A percentile compares a stretch with the other conserved stretches of the same genome.
Conservation (phyloP, 2,888 invertebrate species). For the Bedellia somnulentella region DNA sequence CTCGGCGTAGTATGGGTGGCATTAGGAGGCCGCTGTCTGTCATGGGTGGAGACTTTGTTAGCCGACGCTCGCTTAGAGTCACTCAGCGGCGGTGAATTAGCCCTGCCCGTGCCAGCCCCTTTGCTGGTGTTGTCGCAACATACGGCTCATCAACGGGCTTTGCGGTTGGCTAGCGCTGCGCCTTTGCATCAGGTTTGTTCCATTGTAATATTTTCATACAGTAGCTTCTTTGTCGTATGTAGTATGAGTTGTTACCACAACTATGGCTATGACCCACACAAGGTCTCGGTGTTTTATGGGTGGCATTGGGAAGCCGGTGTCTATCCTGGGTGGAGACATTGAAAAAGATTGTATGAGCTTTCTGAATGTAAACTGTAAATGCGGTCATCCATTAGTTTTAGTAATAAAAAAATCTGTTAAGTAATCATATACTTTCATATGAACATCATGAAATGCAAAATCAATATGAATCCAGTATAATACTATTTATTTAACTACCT, state of each 20-base stretch:
- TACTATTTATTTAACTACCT: no score
- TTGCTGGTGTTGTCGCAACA: constrained; percentile 66
- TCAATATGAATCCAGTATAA: no score
- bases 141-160: constrained; percentile 70
- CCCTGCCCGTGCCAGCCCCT: constrained; percentile 53
- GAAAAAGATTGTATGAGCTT: no score
- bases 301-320: constrained; percentile 84
- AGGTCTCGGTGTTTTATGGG: constrained; percentile 86
- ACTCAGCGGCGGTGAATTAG: constrained; percentile 25
- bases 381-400: no score
- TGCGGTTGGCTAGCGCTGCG: constrained; percentile 69
- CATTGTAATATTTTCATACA: not conserved
- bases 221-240: no score
- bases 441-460: no score
- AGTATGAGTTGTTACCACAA: no score
- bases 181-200: constrained; percentile 64
- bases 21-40: constrained; percentile 81
- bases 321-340: constrained; percentile 73
- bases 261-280: no score
- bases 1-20: constrained; percentile 90
- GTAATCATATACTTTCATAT: no score
- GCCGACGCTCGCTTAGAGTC: constrained; percentile 78
- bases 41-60: constrained; percentile 71
- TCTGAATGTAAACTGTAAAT: no score
- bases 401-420: no score